Evolutionary conservation across 2,888 invertebrate species (phyloP), one percentile per base, ranked within the genome.

Genomic region (Heteromyza rotundicornis): DNA sequence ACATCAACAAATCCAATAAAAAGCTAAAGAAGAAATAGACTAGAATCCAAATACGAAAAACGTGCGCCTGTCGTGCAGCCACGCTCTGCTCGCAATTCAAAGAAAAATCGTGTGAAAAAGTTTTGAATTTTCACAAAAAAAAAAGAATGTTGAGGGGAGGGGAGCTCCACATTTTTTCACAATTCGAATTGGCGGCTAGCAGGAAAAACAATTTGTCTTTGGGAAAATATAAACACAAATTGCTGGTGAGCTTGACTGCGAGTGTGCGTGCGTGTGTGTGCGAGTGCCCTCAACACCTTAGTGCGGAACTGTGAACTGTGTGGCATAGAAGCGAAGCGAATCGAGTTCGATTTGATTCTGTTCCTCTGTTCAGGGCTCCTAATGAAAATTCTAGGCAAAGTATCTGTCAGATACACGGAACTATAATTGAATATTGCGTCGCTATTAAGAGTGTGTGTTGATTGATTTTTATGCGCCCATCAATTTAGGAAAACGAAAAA

Each of bases 341-440:
- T n/a, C n/a, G n/a, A n/a, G n/a, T n/a, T n/a, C n/a, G n/a, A n/a
- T n/a, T n/a, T n/a, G n/a, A n/a, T n/a, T n/a, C n/a, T n/a, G n/a
- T n/a, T n/a, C n/a, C n/a, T n/a, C n/a, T n/a, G n/a, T n/a, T n/a
- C n/a, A n/a, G n/a, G n/a, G n/a, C n/a, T n/a, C n/a, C n/a, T 40
- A 40, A 40, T 40, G 40, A 40, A 40, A 40, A 40, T 40, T 12
- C 5, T n/a, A 40, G 47, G n/a, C 20, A 55, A 56, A 32, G 70
- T 75, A 75, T 75, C 74, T 76, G 68, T 59, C 68, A 71, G 76
- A 72, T 76, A 66, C 73, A 72, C 44, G 40, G 35, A 23, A 47
- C 36, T 52, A 59, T 55, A 62, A 60, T 62, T 57, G 59, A 57
- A 57, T 54, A 57, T 50, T 35, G 60, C 54, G 52, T 49, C n/a